Percentiles rank a stretch among this genome's conserved stretches.
These are phyloP conservation scores for Sebastes oblongus DNA, from an alignment of 2,797 vertebrate genomes.

Conservation along the genomic window DNA sequence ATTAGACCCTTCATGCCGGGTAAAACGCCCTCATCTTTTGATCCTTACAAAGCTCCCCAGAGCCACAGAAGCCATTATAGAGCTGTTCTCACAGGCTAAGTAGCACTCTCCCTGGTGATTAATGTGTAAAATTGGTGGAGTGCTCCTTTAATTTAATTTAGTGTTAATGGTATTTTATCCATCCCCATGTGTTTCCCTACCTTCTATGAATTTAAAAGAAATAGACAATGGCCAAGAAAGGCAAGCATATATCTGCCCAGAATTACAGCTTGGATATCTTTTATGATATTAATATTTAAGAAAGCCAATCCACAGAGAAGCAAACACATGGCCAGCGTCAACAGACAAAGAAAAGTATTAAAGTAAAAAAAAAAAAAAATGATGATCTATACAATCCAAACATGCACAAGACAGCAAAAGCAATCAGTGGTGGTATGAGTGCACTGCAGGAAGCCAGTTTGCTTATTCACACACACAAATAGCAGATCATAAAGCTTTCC, in stretches of 20 bases:
- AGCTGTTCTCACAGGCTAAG: background rate
- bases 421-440: background rate
- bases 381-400: slow-evolving; percentile 25
- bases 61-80: background rate
- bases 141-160: background rate
- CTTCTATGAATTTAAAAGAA: background rate
- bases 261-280: background rate
- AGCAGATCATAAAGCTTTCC: slow-evolving; percentile 10
- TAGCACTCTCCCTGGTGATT: background rate
- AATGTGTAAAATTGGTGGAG: background rate
- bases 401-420: slow-evolving; percentile 13
- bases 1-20: background rate
- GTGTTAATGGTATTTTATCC: background rate
- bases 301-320: background rate
- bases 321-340: background rate
- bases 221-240: background rate
- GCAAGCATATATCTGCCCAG: background rate
- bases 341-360: background rate
- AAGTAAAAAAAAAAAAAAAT: background rate
- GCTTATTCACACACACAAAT: slow-evolving; percentile 8
- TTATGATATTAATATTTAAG: background rate
- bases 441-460: background rate
- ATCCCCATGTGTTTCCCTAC: background rate
- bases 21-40: background rate
- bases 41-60: background rate